Conservation (phyloP, 2,797 vertebrate species). For the Saxicola maurus region DNA sequence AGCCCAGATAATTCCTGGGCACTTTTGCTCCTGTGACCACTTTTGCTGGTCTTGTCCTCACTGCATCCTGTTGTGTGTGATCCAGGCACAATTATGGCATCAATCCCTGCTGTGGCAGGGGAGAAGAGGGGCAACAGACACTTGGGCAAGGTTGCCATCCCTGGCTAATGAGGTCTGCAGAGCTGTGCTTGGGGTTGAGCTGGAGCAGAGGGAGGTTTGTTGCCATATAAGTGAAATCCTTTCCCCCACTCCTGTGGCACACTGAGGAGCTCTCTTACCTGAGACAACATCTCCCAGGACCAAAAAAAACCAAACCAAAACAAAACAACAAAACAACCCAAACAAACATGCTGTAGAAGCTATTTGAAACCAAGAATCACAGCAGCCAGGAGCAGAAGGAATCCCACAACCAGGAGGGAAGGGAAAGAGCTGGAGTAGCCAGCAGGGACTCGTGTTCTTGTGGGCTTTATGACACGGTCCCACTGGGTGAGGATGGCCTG, state of each 20-base stretch:
- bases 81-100: not conserved
- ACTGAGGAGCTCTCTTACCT: not conserved
- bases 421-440: not conserved
- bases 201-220: not conserved
- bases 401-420: slow-evolving; percentile 41
- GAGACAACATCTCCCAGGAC: not conserved
- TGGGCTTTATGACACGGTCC: slow-evolving; percentile 74
- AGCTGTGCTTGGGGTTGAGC: not conserved
- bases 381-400: slow-evolving; percentile 60
- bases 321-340: not conserved
- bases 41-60: not conserved
- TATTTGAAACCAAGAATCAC: slow-evolving; percentile 56
- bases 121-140: not conserved
- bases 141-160: not conserved
- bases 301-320: not conserved
- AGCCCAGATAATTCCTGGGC: not conserved
- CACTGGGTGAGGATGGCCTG: slow-evolving; percentile 83
- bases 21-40: not conserved
- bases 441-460: slow-evolving; percentile 68
- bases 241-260: rapidly evolving
- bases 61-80: not conserved
- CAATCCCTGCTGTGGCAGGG: not conserved
- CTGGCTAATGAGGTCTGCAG: not conserved
- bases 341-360: not conserved
- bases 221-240: not conserved